These are phyloP conservation scores for Orchesella flavescens DNA, from an alignment of 2,888 invertebrate genomes.

Conservation along the genomic window DNA sequence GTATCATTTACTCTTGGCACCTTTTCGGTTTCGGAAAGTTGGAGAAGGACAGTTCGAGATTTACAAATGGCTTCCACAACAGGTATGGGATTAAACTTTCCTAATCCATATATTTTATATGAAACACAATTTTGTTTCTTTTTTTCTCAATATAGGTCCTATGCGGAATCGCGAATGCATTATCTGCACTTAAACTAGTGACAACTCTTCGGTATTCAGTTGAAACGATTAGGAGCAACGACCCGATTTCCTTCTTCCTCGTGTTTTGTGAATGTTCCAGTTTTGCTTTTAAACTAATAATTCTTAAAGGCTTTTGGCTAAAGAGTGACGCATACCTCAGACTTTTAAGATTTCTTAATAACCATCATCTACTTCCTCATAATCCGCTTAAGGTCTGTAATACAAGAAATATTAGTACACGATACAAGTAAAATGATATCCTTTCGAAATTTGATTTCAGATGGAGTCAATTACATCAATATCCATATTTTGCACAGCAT, in stretches of 20 bases:
- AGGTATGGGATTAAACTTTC: too few relatives aligned
- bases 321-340: slow-evolving; percentile 1
- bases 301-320: slow-evolving; percentile 22
- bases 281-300: slow-evolving; percentile 21
- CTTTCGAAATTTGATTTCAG: slow-evolving; percentile 1
- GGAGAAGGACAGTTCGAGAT: slow-evolving; percentile 19
- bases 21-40: slow-evolving; percentile 33
- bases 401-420: neutral
- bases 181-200: slow-evolving; percentile 9
- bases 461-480: slow-evolving; percentile 25
- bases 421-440: too few relatives aligned
- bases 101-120: too few relatives aligned
- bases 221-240: neutral
- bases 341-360: slow-evolving; percentile 26
- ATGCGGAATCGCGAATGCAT: neutral
- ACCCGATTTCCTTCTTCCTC: slow-evolving; percentile 40
- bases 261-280: slow-evolving; percentile 45
- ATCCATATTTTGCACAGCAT: slow-evolving; percentile 16
- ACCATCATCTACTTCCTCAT: slow-evolving; percentile 25
- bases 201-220: slow-evolving; percentile 3
- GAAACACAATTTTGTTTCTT: too few relatives aligned
- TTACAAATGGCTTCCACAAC: slow-evolving; percentile 33
- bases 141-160: slow-evolving; percentile 15
- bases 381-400: slow-evolving; percentile 37
- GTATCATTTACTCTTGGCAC: slow-evolving; percentile 28